phyloP scores from a whole-genome alignment of 2,888 invertebrate genomes.

The Hermodice carunculata region DNA sequence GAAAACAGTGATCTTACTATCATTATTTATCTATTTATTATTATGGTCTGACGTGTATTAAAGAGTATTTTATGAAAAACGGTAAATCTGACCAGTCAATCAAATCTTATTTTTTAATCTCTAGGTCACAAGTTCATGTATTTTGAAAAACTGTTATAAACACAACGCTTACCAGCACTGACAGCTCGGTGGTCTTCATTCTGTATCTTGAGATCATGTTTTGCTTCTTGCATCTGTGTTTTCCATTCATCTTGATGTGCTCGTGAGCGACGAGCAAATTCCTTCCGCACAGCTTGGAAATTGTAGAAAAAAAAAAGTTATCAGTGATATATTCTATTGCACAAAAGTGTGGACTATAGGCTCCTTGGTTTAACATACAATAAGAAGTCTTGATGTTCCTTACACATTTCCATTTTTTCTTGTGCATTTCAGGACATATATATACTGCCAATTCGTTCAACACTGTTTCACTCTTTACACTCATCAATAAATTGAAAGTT shows the following conservation, averaged over 20 bases:
- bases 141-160: neutral
- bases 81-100: neutral
- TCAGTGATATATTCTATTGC: neutral
- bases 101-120: neutral
- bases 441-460: too few relatives aligned
- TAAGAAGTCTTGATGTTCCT: too few relatives aligned
- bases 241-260: conserved; percentile 52
- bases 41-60: too few relatives aligned
- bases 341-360: too few relatives aligned
- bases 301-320: neutral
- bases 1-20: too few relatives aligned
- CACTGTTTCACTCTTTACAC: too few relatives aligned
- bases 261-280: conserved; percentile 57
- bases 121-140: neutral
- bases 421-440: too few relatives aligned
- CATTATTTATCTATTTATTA: too few relatives aligned
- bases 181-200: conserved; percentile 58
- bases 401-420: too few relatives aligned
- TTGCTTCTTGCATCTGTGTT: conserved; percentile 50
- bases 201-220: conserved; percentile 55
- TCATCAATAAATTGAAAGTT: too few relatives aligned
- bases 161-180: conserved; percentile 55
- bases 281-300: conserved; percentile 61
- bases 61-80: neutral
- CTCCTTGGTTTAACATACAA: too few relatives aligned